Evolutionary conservation across 92 coral and sea anemone genomes (phyloP).

Genomic region (Virgularia gustaviana): DNA sequence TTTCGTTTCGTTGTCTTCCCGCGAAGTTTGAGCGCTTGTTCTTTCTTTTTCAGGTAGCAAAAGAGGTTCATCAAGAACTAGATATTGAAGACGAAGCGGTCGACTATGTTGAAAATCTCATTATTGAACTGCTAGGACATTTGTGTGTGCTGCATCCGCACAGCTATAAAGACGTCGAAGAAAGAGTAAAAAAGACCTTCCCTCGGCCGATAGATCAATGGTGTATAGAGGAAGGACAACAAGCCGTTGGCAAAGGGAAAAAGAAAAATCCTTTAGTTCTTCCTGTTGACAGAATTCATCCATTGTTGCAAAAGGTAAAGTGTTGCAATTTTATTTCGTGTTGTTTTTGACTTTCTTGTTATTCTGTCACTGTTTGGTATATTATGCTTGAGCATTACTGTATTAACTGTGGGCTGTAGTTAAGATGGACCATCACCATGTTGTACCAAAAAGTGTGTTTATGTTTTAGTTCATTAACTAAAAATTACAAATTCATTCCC

Average conservation of each 20-base stretch:
- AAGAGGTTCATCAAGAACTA: slow-evolving; percentile 84
- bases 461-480: no score
- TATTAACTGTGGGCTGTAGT: no score
- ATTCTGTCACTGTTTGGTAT: neutral
- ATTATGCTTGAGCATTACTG: neutral
- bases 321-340: slow-evolving; percentile 12
- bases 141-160: slow-evolving; percentile 87
- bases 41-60: slow-evolving; percentile 73
- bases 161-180: slow-evolving; percentile 78
- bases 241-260: slow-evolving; percentile 86
- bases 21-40: neutral
- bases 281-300: slow-evolving; percentile 92
- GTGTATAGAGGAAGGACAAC: slow-evolving; percentile 88
- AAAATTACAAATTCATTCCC: neutral
- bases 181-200: slow-evolving; percentile 79
- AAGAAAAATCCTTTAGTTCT: slow-evolving; percentile 72
- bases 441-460: no score
- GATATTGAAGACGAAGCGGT: slow-evolving; percentile 86
- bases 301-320: slow-evolving; percentile 68
- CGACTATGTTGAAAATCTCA: slow-evolving; percentile 86
- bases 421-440: no score
- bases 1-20: neutral
- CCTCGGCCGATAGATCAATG: slow-evolving; percentile 96
- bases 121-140: slow-evolving; percentile 75
- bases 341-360: slow-evolving; percentile 38